Conservation (phyloP, 2,888 invertebrate genomes). For the Netelia virgata region DNA sequence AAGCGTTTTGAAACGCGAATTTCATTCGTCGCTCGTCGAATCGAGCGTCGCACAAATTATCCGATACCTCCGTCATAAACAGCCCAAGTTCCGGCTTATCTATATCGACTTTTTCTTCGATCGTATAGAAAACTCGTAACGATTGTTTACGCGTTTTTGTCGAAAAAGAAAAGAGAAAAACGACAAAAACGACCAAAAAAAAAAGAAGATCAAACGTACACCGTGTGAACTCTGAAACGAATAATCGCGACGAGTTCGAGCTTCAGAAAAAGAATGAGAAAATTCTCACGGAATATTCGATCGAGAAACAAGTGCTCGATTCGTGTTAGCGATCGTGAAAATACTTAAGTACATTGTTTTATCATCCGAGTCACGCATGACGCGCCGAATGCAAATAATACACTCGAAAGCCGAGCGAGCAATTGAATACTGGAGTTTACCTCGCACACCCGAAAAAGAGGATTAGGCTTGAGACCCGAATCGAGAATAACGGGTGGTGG, state of each 20-base stretch:
- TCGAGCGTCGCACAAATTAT: not conserved
- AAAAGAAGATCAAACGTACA: not conserved
- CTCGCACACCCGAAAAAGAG: not conserved
- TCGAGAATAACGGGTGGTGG: too few species aligned
- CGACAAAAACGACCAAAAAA: not conserved
- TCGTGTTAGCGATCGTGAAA: too few species aligned
- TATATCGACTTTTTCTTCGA: constrained; percentile 13
- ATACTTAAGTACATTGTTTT: too few species aligned
- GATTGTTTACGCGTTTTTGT: not conserved
- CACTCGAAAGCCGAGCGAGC: not conserved
- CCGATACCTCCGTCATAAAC: not conserved
- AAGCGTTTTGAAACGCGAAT: not conserved
- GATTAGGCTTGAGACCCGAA: too few species aligned
- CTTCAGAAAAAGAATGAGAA: not conserved
- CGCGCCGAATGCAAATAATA: too few species aligned
- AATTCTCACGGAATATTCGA: not conserved
- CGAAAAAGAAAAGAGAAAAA: not conserved
- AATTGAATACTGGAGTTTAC: not conserved
- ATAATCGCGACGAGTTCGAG: not conserved
- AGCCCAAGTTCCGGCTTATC: not conserved
- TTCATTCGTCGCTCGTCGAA: not conserved
- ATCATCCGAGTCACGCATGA: too few species aligned
- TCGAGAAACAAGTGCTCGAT: not conserved
- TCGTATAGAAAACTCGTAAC: constrained; percentile 1
- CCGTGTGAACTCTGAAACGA: not conserved